A percentile compares a stretch with the other conserved stretches of the same genome.
These are phyloP conservation scores for Drosophila trichaetosa DNA, from an alignment of 2,888 invertebrate species.

Conservation along the genomic window DNA sequence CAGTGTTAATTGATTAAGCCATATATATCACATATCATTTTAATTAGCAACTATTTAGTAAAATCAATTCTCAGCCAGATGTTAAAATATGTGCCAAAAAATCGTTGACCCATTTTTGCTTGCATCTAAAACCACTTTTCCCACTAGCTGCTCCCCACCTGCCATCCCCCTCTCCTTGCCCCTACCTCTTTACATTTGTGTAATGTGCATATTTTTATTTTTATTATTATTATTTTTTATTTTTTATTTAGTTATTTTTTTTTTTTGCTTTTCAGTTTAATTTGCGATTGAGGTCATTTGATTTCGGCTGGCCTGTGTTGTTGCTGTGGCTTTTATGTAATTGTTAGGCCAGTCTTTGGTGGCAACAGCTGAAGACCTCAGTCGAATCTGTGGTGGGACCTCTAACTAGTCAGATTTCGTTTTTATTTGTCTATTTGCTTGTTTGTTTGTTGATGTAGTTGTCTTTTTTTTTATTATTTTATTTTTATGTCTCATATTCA, in stretches of 20 bases:
- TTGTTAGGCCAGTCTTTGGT: slow-evolving; percentile 48
- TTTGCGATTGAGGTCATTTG: slow-evolving; percentile 77
- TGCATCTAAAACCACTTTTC: background rate
- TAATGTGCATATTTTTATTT: slow-evolving; percentile 8
- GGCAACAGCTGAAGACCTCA: slow-evolving; percentile 43
- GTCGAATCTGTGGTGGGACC: slow-evolving; percentile 30
- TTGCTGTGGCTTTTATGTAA: slow-evolving; percentile 54
- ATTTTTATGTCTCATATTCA: slow-evolving; percentile 65
- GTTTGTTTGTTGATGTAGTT: background rate
- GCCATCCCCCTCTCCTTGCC: slow-evolving; percentile 5
- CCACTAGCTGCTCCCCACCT: background rate
- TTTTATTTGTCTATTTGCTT: slow-evolving; percentile 43
- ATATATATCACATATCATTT: slow-evolving; percentile 7
- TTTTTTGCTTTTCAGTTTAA: slow-evolving; percentile 62
- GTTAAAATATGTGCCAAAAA: slow-evolving; percentile 25
- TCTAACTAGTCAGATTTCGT: slow-evolving; percentile 50
- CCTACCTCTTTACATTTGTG: background rate
- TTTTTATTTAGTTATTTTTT: slow-evolving; percentile 8
- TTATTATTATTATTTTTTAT: slow-evolving; percentile 46
- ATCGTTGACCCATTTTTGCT: slow-evolving; percentile 38
- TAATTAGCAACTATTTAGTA: slow-evolving; percentile 18
- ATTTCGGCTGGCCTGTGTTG: slow-evolving; percentile 57
- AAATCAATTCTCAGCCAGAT: slow-evolving; percentile 23
- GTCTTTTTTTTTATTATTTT: background rate
- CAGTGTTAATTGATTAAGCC: slow-evolving; percentile 42